Evolutionary conservation across 2,113 vertebrate species (phyloP), one percentile per base, ranked within the genome.

Genomic region (Solea solea): DNA sequence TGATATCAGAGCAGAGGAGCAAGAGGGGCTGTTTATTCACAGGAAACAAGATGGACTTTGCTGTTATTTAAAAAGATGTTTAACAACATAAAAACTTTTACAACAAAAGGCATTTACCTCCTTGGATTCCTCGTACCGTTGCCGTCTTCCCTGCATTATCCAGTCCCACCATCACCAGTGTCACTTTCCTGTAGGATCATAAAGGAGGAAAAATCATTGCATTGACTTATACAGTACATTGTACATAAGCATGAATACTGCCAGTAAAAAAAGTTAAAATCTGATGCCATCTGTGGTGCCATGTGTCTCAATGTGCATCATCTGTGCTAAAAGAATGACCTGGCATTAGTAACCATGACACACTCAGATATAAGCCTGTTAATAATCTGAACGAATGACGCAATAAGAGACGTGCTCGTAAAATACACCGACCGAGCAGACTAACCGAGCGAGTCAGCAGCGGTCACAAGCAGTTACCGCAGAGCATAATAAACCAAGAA

Each of bases 61-160:
- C 34, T 34, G 3, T 34, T 34, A 45, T 69, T 44, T 11, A 75
- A 1, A 28, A 13, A 16, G 2, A 7, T 13, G 39, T 28, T 27
- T 55, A 11, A 2, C 39, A 34, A 65, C 11, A 40, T 50, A 3
- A 41, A 5, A 42, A 56, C 3, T 8, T 34, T 5, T 5, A 41
- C 15, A 55, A 50, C 44, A 14, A 52, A 58, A 27, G 13, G 44
- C 50, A 27, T 94, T 87, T 72, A 98, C 97, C 97, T 96, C 97
- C 97, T 90, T 97, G 95, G 85, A 98, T 97, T 78, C 97, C 97
- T 90, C 95, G 93, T 15, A 96, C 92, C 2, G 92, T 92, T 25
- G 97, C 95, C 0, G 96, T 99, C 93, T 99, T 99, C 9, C 97
- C 97, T 79, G 97, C 97, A 69, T 99, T 99, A 92, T 99, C 97